Evolutionary conservation across 1,140 invertebrate species (phyloP).

Genomic region (Hylaeus anthracinus): DNA sequence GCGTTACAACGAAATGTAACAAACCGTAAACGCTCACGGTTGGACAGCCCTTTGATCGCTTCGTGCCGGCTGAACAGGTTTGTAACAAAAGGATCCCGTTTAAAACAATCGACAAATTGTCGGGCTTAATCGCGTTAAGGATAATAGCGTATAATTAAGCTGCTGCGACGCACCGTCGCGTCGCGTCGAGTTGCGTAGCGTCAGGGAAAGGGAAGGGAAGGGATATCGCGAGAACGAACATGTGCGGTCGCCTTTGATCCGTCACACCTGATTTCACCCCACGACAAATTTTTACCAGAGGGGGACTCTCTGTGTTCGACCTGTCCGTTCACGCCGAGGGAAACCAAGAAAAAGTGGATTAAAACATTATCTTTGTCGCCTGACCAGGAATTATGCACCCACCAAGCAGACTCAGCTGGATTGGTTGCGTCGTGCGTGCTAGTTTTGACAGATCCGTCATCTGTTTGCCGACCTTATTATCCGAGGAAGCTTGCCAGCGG

Average conservation of each 20-base stretch:
- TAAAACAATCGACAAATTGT: slow-evolving; percentile 42
- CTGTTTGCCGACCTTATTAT: slow-evolving; percentile 3
- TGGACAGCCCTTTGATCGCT: slow-evolving; percentile 16
- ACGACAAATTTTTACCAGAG: slow-evolving; percentile 33
- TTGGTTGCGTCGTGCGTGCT: not conserved
- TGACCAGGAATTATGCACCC: slow-evolving; percentile 35
- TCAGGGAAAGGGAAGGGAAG: slow-evolving; percentile 8
- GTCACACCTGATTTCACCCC: slow-evolving; percentile 72
- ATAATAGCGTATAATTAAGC: slow-evolving; percentile 71
- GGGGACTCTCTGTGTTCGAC: not conserved
- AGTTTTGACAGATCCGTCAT: slow-evolving; percentile 1
- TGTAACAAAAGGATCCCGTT: slow-evolving; percentile 29
- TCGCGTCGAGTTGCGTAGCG: not conserved
- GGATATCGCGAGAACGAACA: slow-evolving; percentile 72
- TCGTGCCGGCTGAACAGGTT: not conserved
- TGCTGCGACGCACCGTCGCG: not conserved
- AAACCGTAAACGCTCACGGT: slow-evolving; percentile 24
- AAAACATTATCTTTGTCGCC: slow-evolving; percentile 12
- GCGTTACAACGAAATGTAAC: slow-evolving; percentile 1
- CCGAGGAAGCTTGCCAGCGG: not conserved
- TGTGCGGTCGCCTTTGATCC: slow-evolving; percentile 73
- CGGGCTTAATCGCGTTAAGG: slow-evolving; percentile 69
- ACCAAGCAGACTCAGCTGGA: not conserved
- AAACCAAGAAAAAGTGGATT: slow-evolving; percentile 40
- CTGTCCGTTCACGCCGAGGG: not conserved